These are phyloP conservation scores for Odontomyia ornata DNA, from an alignment of 2,888 invertebrate species.

Conservation along the genomic window DNA sequence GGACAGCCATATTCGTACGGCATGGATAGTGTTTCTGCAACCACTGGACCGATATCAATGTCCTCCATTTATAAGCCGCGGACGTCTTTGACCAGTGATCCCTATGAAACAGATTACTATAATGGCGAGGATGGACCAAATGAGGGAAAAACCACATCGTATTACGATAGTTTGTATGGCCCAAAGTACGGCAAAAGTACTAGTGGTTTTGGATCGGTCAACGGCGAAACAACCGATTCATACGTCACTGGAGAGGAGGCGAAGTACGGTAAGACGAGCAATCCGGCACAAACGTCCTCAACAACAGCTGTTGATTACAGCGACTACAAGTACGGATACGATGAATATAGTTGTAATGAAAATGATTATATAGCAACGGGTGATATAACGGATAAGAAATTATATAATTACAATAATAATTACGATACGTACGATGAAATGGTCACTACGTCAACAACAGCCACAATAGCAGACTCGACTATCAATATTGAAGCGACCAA, in stretches of 20 bases:
- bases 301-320: slow-evolving; percentile 53
- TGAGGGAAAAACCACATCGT: background rate
- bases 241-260: background rate
- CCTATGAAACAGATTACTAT: slow-evolving; percentile 14
- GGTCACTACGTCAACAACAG: slow-evolving; percentile 47
- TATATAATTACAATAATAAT: slow-evolving; percentile 54
- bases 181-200: background rate
- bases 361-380: slow-evolving; percentile 55
- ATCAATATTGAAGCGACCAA: slow-evolving; percentile 35
- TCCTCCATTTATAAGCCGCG: slow-evolving; percentile 1
- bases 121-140: background rate
- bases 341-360: slow-evolving; percentile 56
- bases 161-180: background rate
- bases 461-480: slow-evolving; percentile 43
- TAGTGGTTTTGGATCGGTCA: background rate
- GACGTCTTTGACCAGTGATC: background rate
- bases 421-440: slow-evolving; percentile 62
- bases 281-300: background rate
- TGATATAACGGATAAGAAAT: slow-evolving; percentile 54
- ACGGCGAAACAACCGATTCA: background rate
- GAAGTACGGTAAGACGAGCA: background rate
- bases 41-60: slow-evolving; percentile 37
- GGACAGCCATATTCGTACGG: slow-evolving; percentile 20
- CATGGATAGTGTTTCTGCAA: slow-evolving; percentile 27
- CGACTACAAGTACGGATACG: slow-evolving; percentile 54